Evolutionary conservation across 2,797 vertebrate species (phyloP), one percentile per base, ranked within the genome.

Genomic region (Hydrocynus forskahlii): DNA sequence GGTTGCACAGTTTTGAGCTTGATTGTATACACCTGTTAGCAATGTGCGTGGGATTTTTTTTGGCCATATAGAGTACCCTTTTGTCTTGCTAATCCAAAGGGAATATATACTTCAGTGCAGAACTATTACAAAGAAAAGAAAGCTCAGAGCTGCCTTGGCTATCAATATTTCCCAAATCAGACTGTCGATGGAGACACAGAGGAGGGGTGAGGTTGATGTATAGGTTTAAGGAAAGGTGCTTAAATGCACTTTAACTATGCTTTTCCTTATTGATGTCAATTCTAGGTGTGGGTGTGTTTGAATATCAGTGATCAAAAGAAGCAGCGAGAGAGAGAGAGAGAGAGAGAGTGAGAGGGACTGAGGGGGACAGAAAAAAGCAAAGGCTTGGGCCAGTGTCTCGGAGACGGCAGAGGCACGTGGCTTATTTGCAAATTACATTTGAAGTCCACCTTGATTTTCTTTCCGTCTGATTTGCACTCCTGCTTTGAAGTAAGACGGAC

Each of bases 381-480:
- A 48, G 9, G 21, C 66, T 45, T 14, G n/a, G 38, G 66, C 8
- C 29, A 5, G 63, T 40, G 8, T 43, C 40, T 7, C 12, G 12
- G 60, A 25, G 23, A 69, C 64, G n/a, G 67, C 5, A 19, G n/a
- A 45, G 40, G 10, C 64, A 10, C 19, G 8, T 10, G n/a, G n/a
- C 19, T n/a, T 52, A 17, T 25, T 48, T 50, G 68, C 68, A 70
- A 25, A 50, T 66, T 5, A 7, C 29, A 72, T 73, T 64, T 67
- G 8, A 82, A 52, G 52, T 62, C 50, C 23, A 57, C 48, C 16
- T 62, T 25, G 21, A 68, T 45, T 25, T 52, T 62, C 8, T 45
- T 35, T 13, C 62, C 14, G 5, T 1, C 21, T 60, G 23, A 48
- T 68, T 19, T 50, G 29, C 62, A 55, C 50, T 14, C 21, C 8